Evolutionary conservation across 1,140 invertebrate genomes (phyloP), one percentile per base, ranked within the genome.

Genomic region (Nasonia giraulti): DNA sequence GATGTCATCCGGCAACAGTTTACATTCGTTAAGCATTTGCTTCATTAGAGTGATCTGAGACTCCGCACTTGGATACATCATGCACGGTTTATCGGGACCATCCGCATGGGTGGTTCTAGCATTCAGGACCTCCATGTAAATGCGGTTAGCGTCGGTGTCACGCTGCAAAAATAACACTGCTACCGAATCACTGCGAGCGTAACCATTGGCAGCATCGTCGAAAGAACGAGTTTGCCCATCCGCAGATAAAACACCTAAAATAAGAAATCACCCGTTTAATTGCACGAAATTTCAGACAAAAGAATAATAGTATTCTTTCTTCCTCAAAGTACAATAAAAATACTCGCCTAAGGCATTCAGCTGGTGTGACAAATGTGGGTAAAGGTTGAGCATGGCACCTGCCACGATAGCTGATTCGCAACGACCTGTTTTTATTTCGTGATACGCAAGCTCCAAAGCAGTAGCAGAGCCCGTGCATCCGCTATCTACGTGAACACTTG

Each of bases 211-310:
- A 85, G 95, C 94, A 79, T 96, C 95, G 92, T 99, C 98, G 90
- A 99, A 99, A 50, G 96, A 96, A 37, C 33, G 33, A 37, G 33
- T 90, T 98, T 98, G 91, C 98, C 98, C 98, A 86, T 99, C 97
- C 1, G 93, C 89, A 0, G 97, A 96, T 14, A 99, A 91, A 88
- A 99, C 98, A 73, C 97, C 97, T 91, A 17, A 55, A 31, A 55
- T 8, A 78, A 55, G n/a, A 6, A 37, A n/a, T 78, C 2, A 8
- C 2, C 33, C 33, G 4, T 37, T 3, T 4, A 37, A 37, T 37
- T 37, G 3, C 33, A 6, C 33, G 33, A 37, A 37, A 37, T 37
- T 37, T 37, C 5, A 37, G 33, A 37, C 33, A 37, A 37, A 37
- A 37, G 27, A 27, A 27, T 0, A 27, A 27, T 27, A 27, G 27